phyloP scores from a whole-genome alignment of 2,888 invertebrate species.

The Orthosia gracilis region DNA sequence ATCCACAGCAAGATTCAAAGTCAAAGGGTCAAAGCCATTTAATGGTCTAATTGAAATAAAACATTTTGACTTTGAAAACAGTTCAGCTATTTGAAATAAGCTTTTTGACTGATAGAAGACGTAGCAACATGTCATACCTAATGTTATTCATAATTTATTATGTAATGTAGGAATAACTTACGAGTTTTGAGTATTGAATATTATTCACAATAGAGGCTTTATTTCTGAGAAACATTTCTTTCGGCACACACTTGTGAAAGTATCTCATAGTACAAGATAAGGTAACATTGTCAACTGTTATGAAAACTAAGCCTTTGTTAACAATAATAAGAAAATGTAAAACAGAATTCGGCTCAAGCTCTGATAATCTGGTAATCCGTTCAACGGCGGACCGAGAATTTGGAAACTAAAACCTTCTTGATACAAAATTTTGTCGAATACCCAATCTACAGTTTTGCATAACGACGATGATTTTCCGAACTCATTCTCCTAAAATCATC shows the following conservation, averaged over 20 bases:
- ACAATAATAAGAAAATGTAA: slow-evolving; percentile 46
- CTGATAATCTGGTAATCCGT: slow-evolving; percentile 43
- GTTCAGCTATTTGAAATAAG: background rate
- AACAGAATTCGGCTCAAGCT: slow-evolving; percentile 23
- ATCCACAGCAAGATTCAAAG: no score
- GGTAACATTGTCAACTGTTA: slow-evolving; percentile 17
- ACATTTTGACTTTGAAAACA: no score
- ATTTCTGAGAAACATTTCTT: slow-evolving; percentile 10
- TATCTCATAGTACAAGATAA: slow-evolving; percentile 21
- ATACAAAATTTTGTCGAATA: slow-evolving; percentile 23
- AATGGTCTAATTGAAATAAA: no score
- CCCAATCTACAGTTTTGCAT: slow-evolving; percentile 16
- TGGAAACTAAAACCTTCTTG: slow-evolving; percentile 32
- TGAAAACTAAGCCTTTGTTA: slow-evolving; percentile 39
- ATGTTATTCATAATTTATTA: background rate
- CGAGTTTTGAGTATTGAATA: slow-evolving; percentile 8
- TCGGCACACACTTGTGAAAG: background rate
- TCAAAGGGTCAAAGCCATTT: no score
- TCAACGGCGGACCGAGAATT: slow-evolving; percentile 26
- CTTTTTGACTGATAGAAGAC: background rate
- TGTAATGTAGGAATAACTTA: background rate
- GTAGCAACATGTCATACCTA: background rate
- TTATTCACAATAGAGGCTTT: background rate
- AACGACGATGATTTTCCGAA: slow-evolving; percentile 4
- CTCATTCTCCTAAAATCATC: background rate